Conservation (phyloP, 2,113 vertebrate genomes). For the Merops nubicus region DNA sequence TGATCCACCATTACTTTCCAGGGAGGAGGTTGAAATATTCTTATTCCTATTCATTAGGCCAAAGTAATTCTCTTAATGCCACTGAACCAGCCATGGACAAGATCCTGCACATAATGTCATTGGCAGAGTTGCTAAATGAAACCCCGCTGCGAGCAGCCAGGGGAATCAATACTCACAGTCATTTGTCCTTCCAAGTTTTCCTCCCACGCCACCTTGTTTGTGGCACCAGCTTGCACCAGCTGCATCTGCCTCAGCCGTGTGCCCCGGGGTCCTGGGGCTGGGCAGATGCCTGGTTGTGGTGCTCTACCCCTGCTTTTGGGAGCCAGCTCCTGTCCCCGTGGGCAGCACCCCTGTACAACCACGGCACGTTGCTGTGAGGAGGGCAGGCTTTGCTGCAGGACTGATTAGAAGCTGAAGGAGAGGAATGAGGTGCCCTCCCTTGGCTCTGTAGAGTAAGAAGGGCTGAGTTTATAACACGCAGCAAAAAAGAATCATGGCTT, state of each 20-base stretch:
- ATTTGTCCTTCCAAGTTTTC: constrained; percentile 64
- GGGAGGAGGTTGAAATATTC: constrained; percentile 64
- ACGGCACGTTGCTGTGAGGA: fast-evolving
- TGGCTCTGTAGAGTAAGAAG: background rate
- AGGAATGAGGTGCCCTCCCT: background rate
- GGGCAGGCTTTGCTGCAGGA: background rate
- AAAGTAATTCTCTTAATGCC: constrained; percentile 75
- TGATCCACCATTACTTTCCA: constrained; percentile 61
- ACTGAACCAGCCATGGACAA: constrained; percentile 64
- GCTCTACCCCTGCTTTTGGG: background rate
- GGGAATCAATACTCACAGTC: constrained; percentile 11
- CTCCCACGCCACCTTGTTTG: background rate
- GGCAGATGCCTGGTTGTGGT: background rate
- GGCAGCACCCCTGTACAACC: background rate
- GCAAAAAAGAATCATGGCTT: constrained; percentile 15
- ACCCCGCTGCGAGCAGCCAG: constrained; percentile 67
- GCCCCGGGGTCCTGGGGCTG: background rate
- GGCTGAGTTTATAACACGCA: constrained; percentile 33
- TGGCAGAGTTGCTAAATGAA: constrained; percentile 69
- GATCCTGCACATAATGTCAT: constrained; percentile 73
- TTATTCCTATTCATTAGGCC: constrained; percentile 73
- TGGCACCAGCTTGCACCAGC: background rate
- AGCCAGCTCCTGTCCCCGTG: fast-evolving
- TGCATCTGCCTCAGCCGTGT: background rate
- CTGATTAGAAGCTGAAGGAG: background rate